Evolutionary conservation across 2,113 vertebrate genomes (phyloP).

Genomic region (Neolamprologus fasciatus): DNA sequence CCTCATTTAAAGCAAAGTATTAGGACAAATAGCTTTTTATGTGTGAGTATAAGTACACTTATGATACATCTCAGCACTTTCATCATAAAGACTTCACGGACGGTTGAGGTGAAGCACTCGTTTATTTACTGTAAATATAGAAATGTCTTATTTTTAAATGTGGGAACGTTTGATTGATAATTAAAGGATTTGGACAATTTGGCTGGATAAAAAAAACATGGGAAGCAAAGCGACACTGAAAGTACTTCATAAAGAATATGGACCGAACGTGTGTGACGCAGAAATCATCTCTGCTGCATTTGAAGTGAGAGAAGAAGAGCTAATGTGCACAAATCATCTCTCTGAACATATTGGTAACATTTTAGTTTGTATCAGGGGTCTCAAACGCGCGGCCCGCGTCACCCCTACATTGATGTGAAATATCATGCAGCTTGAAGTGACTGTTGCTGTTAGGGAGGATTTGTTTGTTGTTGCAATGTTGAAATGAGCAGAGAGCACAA

Average conservation of each 20-base stretch:
- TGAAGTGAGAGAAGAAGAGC: background rate
- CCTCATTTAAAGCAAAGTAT: slow-evolving; percentile 12
- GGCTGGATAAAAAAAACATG: background rate
- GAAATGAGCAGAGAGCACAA: background rate
- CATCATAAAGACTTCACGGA: background rate
- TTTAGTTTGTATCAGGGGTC: background rate
- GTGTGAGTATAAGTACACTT: background rate
- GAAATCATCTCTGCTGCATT: background rate
- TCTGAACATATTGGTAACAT: background rate
- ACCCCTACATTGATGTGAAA: background rate
- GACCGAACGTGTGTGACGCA: background rate
- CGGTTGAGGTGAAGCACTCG: background rate
- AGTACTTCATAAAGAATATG: background rate
- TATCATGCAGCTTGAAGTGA: background rate
- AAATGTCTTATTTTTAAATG: background rate
- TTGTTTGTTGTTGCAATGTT: background rate
- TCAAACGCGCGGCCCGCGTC: accelerated
- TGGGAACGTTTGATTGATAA: background rate
- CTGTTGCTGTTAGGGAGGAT: background rate
- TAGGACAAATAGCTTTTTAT: slow-evolving; percentile 1
- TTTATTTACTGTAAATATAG: background rate
- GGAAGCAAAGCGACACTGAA: background rate
- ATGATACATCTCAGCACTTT: background rate
- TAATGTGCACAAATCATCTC: background rate
- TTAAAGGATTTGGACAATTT: background rate